These are phyloP conservation scores for Illadopsis cleaveri DNA, from an alignment of 2,113 vertebrate genomes.

Conservation along the genomic window DNA sequence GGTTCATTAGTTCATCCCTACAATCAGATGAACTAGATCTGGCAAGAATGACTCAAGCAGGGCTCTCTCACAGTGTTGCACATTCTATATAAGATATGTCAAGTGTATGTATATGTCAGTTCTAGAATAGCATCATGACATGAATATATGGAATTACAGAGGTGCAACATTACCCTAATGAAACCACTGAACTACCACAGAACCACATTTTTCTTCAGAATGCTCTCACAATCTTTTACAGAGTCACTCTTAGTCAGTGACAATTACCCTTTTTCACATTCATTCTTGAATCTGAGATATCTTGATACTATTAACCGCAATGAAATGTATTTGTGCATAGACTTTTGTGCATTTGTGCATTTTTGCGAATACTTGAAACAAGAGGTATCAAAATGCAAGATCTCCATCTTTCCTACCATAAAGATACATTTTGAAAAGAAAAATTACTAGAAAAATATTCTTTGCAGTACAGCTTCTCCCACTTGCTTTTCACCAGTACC, in stretches of 20 bases:
- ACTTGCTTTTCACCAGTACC: background rate
- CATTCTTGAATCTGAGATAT: background rate
- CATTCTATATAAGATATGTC: background rate
- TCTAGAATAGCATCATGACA: background rate
- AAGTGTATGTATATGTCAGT: background rate
- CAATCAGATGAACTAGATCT: background rate
- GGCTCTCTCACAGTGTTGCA: background rate
- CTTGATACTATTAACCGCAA: background rate
- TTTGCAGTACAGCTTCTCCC: background rate
- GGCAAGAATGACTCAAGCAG: background rate
- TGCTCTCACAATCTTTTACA: background rate
- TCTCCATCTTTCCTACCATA: background rate
- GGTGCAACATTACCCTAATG: background rate
- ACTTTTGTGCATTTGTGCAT: background rate
- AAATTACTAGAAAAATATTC: background rate
- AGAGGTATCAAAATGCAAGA: background rate
- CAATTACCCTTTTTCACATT: background rate
- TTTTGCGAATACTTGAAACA: background rate
- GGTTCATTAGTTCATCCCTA: background rate
- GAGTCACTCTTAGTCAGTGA: background rate
- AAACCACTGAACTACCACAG: background rate
- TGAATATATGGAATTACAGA: background rate
- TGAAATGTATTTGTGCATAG: background rate
- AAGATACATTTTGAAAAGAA: background rate
- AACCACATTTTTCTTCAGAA: background rate